Conservation (phyloP, 2,888 invertebrate species). For the Lycocerus yunnanus region DNA sequence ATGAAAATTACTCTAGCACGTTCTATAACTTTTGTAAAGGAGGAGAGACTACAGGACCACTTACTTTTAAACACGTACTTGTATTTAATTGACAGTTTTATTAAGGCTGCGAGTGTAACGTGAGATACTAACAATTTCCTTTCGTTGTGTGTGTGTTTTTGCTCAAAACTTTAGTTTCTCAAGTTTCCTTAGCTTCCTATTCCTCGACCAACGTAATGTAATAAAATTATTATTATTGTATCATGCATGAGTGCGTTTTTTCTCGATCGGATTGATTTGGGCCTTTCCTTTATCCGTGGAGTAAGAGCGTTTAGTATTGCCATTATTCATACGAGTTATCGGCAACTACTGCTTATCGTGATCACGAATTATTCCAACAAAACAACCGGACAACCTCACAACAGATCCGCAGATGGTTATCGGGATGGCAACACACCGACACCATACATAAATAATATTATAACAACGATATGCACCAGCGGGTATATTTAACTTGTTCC, state of each 20-base stretch:
- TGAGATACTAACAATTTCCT: not conserved
- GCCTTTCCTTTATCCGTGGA: not conserved
- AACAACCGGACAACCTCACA: constrained; percentile 42
- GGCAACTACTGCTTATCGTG: constrained; percentile 43
- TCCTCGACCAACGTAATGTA: too few relatives aligned
- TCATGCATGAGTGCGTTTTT: not conserved
- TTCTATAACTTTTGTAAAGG: not conserved
- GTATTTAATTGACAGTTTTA: constrained; percentile 13
- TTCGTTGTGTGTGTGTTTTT: not conserved
- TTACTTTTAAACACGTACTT: not conserved
- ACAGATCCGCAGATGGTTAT: constrained; percentile 42
- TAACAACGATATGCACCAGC: constrained; percentile 30
- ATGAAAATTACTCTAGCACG: constrained; percentile 14
- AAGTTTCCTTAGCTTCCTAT: not conserved
- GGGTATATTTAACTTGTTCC: constrained; percentile 33
- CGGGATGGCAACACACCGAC: constrained; percentile 32
- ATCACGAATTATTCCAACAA: constrained; percentile 44
- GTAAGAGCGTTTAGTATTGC: constrained; percentile 9
- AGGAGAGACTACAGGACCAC: not conserved
- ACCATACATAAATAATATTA: constrained; percentile 35
- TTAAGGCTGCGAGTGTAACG: not conserved
- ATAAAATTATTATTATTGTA: not conserved
- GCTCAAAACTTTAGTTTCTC: not conserved
- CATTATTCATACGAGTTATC: constrained; percentile 42
- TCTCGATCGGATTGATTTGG: not conserved